Percentiles rank a stretch among this genome's conserved stretches.
Conservation (phyloP, 2,888 invertebrate species). For the Drosophila koepferae region DNA sequence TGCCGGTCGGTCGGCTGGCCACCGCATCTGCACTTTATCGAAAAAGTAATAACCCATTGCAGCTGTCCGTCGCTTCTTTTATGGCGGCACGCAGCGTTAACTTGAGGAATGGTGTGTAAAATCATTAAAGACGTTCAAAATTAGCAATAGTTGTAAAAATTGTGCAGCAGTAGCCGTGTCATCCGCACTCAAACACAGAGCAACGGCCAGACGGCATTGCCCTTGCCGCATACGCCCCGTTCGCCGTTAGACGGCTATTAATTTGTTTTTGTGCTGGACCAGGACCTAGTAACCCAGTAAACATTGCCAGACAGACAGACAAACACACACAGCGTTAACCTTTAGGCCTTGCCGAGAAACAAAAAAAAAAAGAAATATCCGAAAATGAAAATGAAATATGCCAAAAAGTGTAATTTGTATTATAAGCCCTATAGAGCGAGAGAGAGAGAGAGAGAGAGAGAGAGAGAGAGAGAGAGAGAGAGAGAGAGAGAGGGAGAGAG, state of each 20-base stretch:
- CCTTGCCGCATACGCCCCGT: slow-evolving; percentile 35
- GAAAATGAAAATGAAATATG: slow-evolving; percentile 64
- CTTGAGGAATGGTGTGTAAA: slow-evolving; percentile 80
- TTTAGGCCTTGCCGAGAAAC: slow-evolving; percentile 48
- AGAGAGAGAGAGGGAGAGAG: not conserved
- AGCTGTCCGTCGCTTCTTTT: slow-evolving; percentile 40
- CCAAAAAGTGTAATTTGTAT: slow-evolving; percentile 81
- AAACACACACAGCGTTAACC: slow-evolving; percentile 6
- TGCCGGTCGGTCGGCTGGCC: not conserved
- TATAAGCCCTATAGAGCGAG: slow-evolving; percentile 39
- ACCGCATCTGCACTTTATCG: slow-evolving; percentile 9
- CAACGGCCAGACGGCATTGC: slow-evolving; percentile 21
- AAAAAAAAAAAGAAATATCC: slow-evolving; percentile 23
- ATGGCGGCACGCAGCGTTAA: slow-evolving; percentile 71
- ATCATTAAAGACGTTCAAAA: slow-evolving; percentile 74
- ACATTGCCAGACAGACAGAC: slow-evolving; percentile 16
- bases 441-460: not conserved
- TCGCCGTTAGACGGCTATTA: slow-evolving; percentile 38
- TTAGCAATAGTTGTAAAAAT: slow-evolving; percentile 68
- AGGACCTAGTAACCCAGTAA: slow-evolving; percentile 70
- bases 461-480: not conserved
- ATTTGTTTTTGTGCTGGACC: slow-evolving; percentile 32
- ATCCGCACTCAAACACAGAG: not conserved
- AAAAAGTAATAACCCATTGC: slow-evolving; percentile 3
- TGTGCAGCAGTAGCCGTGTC: slow-evolving; percentile 14